Conservation (phyloP, 2,888 invertebrate genomes). For the Thumatha senex region DNA sequence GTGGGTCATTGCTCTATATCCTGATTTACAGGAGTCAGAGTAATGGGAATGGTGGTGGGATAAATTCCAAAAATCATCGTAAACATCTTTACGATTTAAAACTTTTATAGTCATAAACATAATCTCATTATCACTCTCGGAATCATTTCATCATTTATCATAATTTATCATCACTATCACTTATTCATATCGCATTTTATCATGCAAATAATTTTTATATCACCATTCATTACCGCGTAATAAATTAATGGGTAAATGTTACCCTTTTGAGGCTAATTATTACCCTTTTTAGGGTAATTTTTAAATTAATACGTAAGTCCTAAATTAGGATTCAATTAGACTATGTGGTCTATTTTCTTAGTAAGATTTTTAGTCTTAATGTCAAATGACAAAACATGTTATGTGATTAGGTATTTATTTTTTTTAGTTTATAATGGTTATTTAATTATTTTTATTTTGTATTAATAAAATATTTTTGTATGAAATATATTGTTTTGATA, state of each 20-base stretch:
- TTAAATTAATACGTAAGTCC: constrained; percentile 39
- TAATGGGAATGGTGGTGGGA: too few species aligned
- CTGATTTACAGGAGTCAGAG: too few species aligned
- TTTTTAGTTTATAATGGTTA: constrained; percentile 26
- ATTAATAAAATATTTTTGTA: constrained; percentile 37
- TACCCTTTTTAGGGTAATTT: constrained; percentile 10
- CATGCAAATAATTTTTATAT: not conserved
- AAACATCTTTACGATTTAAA: not conserved
- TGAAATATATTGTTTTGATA: constrained; percentile 1
- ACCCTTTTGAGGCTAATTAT: constrained; percentile 13
- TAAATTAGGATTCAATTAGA: constrained; percentile 63
- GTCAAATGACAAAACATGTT: constrained; percentile 4
- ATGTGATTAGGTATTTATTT: constrained; percentile 39
- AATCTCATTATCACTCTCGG: not conserved
- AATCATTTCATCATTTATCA: not conserved
- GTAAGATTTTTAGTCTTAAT: constrained; percentile 15
- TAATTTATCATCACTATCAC: not conserved
- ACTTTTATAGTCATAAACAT: not conserved
- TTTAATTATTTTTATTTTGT: constrained; percentile 38
- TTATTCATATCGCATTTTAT: not conserved
- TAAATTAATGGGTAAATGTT: not conserved
- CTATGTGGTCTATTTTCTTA: constrained; percentile 57
- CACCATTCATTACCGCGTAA: too few species aligned
- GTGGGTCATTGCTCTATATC: too few species aligned
- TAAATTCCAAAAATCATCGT: not conserved